Evolutionary conservation across 2,113 vertebrate species (phyloP).

Genomic region (Pipa parva): DNA sequence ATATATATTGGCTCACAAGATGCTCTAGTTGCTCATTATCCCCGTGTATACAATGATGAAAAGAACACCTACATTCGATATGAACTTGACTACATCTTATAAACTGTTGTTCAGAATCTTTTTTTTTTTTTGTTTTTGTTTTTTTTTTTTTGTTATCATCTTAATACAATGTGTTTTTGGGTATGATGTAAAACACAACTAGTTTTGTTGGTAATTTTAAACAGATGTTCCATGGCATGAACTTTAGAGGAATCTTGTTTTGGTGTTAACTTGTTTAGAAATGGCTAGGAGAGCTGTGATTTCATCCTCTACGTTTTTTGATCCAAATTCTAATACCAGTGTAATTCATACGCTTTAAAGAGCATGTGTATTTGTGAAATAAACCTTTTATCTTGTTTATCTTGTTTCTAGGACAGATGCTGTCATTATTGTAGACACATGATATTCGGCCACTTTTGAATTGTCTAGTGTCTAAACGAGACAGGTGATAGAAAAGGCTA

Average conservation of each 20-base stretch:
- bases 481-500: no score
- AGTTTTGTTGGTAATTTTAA: slow-evolving; percentile 61
- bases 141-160: slow-evolving; percentile 66
- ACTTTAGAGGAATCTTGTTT: slow-evolving; percentile 65
- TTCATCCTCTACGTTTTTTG: slow-evolving; percentile 56
- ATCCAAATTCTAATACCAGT: slow-evolving; percentile 72
- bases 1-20: slow-evolving; percentile 98
- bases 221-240: slow-evolving; percentile 72
- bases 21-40: slow-evolving; percentile 94
- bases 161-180: no score
- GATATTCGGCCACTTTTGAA: no score
- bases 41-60: slow-evolving; percentile 95
- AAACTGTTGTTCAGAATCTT: slow-evolving; percentile 59
- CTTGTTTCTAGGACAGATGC: no score
- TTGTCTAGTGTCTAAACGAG: no score
- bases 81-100: slow-evolving; percentile 94
- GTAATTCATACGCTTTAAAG: slow-evolving; percentile 82
- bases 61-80: slow-evolving; percentile 94
- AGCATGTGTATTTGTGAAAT: slow-evolving; percentile 91
- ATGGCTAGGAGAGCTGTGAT: slow-evolving; percentile 71
- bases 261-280: slow-evolving; percentile 70
- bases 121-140: slow-evolving; percentile 60
- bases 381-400: slow-evolving; percentile 99
- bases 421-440: no score
- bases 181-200: slow-evolving; percentile 67